Base-by-base conservation (phyloP, 2,888 invertebrate species). In the Cenopis cana region DNA sequence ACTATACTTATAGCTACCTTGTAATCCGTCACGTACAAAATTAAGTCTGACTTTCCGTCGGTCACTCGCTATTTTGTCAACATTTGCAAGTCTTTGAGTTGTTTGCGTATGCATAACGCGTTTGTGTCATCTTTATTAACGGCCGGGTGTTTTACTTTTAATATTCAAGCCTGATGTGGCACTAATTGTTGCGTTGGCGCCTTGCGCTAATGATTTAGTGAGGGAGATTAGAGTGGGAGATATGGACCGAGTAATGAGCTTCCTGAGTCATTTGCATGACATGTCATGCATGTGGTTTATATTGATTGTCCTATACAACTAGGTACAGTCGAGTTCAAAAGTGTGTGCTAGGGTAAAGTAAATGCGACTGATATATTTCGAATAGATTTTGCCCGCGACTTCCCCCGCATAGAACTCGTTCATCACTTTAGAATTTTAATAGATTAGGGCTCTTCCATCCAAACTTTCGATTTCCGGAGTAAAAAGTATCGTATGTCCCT, bases 41-140 rank as follows among this genome's bases (percentile, higher is more conserved):
- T 86, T 84, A 85, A 86, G 80, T 78, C 79, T 76, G 74, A 78
- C 76, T 83, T 82, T 77, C 75, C 73, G 72, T n/a, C 65, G 67
- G 67, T 81, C 81, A 83, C 77, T 78, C 65, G 73, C 66, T 69
- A 68, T 83, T 85, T 84, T 80, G 79, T 76, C 73, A 80, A 81
- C 82, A 88, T 89, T 87, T 83, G 81, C 85, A 87, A 85, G 85
- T 85, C 82, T 85, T 84, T 85, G 81, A 83, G 78, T 55, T 74
- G 76, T 76, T 81, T 78, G 75, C 75, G 83, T 84, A 89, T 85
- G 85, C 88, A 73, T 78, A 80, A 78, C 91, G 87, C 88, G 89
- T 77, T 74, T 76, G 72, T 76, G 81, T 84, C 86, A 84, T 86
- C 86, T 89, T 86, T 87, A 89, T 88, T 85, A 87, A 87, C 80